Evolutionary conservation across 2,888 invertebrate species (phyloP).

Genomic region (Lobophora halterata): DNA sequence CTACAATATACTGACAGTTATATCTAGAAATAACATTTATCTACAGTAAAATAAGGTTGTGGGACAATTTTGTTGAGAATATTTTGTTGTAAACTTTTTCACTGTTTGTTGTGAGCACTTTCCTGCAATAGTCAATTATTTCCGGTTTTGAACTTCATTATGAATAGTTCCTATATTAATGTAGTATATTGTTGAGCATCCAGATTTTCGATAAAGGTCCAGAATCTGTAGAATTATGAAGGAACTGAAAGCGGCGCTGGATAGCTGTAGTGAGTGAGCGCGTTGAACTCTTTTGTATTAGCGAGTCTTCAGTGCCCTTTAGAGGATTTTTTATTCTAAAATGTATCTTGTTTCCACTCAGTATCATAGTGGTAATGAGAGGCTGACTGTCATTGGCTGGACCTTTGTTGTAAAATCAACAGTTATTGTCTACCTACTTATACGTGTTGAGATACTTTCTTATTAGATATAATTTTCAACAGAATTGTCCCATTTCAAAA

Average conservation of each 20-base stretch:
- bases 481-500: slow-evolving; percentile 47
- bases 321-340: too few species aligned
- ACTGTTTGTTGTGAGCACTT: slow-evolving; percentile 13
- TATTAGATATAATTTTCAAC: slow-evolving; percentile 36
- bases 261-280: not conserved
- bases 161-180: slow-evolving; percentile 23
- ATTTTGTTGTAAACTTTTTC: slow-evolving; percentile 13
- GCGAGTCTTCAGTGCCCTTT: not conserved
- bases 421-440: slow-evolving; percentile 2
- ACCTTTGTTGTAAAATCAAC: slow-evolving; percentile 4
- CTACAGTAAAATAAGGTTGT: slow-evolving; percentile 63
- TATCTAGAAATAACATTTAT: slow-evolving; percentile 73
- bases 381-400: too few species aligned
- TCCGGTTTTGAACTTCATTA: slow-evolving; percentile 14
- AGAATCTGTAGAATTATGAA: not conserved
- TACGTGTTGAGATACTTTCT: too few species aligned
- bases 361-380: too few species aligned
- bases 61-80: slow-evolving; percentile 50
- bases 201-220: slow-evolving; percentile 1
- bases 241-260: too few species aligned
- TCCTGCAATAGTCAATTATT: slow-evolving; percentile 16
- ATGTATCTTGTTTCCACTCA: too few species aligned
- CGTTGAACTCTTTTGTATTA: slow-evolving; percentile 16
- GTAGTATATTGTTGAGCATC: slow-evolving; percentile 8
- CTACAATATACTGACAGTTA: slow-evolving; percentile 72